Evolutionary conservation across 2,797 vertebrate genomes (phyloP).

Genomic region (Schizothorax lantsangensis): DNA sequence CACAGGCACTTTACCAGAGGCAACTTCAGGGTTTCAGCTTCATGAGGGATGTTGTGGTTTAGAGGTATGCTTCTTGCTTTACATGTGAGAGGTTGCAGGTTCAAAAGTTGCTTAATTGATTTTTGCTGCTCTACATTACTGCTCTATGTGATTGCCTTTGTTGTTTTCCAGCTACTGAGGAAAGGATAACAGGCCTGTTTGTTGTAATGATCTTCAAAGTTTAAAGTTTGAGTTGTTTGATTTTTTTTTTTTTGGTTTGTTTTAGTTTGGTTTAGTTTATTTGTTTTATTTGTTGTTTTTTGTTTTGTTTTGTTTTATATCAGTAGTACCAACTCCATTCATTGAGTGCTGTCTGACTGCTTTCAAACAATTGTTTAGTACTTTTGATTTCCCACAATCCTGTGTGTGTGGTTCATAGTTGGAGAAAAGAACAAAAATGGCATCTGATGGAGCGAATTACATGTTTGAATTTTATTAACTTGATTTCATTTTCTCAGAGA

Average conservation of each 20-base stretch:
- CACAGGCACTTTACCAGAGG: conserved; percentile 10
- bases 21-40: conserved; percentile 12
- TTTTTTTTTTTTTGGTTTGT: background rate
- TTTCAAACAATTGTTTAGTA: background rate
- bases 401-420: background rate
- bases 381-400: background rate
- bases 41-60: conserved; percentile 27
- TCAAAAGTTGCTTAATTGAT: conserved; percentile 4
- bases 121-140: conserved; percentile 2
- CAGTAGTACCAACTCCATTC: background rate
- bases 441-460: background rate
- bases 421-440: background rate
- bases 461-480: background rate
- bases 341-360: background rate
- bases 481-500: background rate
- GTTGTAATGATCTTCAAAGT: background rate
- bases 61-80: background rate
- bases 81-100: conserved; percentile 21
- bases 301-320: background rate
- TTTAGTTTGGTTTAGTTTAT: background rate
- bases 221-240: background rate
- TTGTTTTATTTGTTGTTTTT: background rate
- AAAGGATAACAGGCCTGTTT: conserved; percentile 5
- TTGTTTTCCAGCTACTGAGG: background rate
- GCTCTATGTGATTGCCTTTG: background rate